Evolutionary conservation across 2,888 invertebrate genomes (phyloP).

Genomic region (Lasioglossum oenotherae): DNA sequence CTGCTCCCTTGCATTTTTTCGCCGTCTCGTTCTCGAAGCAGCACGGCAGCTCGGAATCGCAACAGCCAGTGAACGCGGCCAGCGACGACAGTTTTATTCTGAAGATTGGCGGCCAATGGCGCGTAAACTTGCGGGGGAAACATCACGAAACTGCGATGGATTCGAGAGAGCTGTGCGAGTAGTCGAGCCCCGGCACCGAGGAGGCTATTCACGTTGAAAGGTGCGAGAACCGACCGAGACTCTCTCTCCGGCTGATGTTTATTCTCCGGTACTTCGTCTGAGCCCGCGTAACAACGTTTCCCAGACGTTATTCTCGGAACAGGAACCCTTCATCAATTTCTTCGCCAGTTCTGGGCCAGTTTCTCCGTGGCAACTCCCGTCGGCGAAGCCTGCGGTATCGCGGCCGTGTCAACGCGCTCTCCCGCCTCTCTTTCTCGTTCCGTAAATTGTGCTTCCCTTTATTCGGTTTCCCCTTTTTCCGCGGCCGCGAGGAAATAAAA

Average conservation of each 20-base stretch:
- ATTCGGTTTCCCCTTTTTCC: background rate
- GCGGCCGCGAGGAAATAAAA: background rate
- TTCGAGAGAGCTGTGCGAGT: slow-evolving; percentile 44
- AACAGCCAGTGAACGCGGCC: background rate
- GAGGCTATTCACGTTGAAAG: slow-evolving; percentile 67
- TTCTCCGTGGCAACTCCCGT: slow-evolving; percentile 21
- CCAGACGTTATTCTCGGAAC: slow-evolving; percentile 39
- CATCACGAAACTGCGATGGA: slow-evolving; percentile 68
- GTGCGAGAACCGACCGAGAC: slow-evolving; percentile 51
- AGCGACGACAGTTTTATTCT: slow-evolving; percentile 75
- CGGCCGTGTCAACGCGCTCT: slow-evolving; percentile 16
- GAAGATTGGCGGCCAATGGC: slow-evolving; percentile 80
- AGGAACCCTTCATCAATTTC: slow-evolving; percentile 49
- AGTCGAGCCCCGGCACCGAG: slow-evolving; percentile 1
- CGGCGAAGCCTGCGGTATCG: background rate
- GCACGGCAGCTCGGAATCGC: background rate
- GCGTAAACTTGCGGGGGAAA: slow-evolving; percentile 77
- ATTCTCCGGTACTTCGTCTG: slow-evolving; percentile 58
- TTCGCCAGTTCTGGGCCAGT: slow-evolving; percentile 16
- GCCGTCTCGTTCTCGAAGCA: slow-evolving; percentile 47
- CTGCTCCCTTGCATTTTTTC: slow-evolving; percentile 30
- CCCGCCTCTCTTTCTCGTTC: background rate
- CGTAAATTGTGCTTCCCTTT: slow-evolving; percentile 27
- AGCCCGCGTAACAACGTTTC: slow-evolving; percentile 42
- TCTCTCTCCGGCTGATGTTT: slow-evolving; percentile 68